Conservation (phyloP, 2,113 vertebrate genomes). For the Phrynocephalus versicolor region DNA sequence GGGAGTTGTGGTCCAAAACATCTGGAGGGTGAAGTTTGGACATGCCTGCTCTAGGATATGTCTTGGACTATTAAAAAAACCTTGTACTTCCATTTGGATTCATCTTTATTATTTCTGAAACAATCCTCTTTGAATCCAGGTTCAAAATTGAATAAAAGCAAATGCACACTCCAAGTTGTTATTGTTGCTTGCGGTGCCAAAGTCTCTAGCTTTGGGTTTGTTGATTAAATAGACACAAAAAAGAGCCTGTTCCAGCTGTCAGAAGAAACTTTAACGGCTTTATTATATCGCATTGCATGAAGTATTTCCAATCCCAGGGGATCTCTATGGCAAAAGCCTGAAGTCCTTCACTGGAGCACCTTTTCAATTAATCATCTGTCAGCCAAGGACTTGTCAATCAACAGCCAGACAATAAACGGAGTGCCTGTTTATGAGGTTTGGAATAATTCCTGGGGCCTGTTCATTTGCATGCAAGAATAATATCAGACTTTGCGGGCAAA, state of each 20-base stretch:
- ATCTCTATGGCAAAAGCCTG: not conserved
- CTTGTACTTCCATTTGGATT: not conserved
- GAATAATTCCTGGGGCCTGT: not conserved
- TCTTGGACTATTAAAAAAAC: no score
- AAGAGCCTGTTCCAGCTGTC: not conserved
- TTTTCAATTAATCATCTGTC: constrained; percentile 1
- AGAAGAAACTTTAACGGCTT: not conserved
- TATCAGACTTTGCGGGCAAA: not conserved
- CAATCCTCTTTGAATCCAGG: not conserved
- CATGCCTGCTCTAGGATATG: no score
- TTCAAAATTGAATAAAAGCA: not conserved
- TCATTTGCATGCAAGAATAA: not conserved
- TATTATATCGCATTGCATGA: constrained; percentile 1
- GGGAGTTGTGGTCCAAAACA: no score
- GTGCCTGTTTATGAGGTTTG: not conserved
- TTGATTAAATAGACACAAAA: no score
- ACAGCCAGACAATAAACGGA: not conserved
- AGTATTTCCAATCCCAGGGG: not conserved
- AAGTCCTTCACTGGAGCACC: not conserved
- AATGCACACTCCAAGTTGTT: not conserved
- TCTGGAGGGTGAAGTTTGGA: no score
- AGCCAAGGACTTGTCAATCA: constrained; percentile 23
- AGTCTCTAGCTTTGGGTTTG: not conserved
- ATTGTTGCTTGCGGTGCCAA: not conserved
- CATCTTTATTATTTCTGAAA: not conserved